phyloP scores from a whole-genome alignment of 2,797 vertebrate genomes.

The Caiman crocodilus region DNA sequence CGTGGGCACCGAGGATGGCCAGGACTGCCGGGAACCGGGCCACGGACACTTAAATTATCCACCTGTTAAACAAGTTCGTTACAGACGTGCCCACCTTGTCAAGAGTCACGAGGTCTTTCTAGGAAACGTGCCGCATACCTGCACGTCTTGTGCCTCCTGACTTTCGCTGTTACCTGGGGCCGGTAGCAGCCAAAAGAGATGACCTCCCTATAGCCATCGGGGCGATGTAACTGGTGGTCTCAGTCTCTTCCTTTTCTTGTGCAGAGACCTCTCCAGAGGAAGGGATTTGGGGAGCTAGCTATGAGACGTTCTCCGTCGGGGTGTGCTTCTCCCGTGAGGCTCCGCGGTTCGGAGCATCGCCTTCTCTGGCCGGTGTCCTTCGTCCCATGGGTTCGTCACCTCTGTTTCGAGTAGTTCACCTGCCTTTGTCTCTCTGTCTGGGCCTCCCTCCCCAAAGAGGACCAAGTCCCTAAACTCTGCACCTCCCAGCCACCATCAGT shows the following conservation, averaged over 20 bases:
- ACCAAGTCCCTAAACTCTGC: not conserved
- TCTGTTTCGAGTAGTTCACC: not conserved
- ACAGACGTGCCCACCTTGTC: not conserved
- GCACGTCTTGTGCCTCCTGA: not conserved
- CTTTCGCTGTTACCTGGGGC: not conserved
- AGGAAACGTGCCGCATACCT: not conserved
- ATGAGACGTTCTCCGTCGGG: not conserved
- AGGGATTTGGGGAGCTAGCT: slow-evolving; percentile 17
- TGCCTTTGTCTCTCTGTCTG: not conserved
- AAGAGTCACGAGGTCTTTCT: slow-evolving; percentile 3
- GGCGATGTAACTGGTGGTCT: not conserved
- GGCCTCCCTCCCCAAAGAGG: not conserved
- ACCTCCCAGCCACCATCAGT: not conserved
- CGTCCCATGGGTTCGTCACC: not conserved
- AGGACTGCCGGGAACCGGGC: not conserved
- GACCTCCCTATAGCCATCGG: not conserved
- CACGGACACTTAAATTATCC: not conserved
- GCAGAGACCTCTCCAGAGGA: slow-evolving; percentile 14
- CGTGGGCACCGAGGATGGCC: not conserved
- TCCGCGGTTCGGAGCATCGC: not conserved
- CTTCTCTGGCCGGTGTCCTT: not conserved
- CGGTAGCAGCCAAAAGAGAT: not conserved
- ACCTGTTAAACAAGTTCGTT: not conserved
- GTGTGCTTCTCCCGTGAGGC: not conserved
- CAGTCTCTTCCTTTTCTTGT: not conserved